These are phyloP conservation scores for Tachystola acroxantha DNA, from an alignment of 2,888 invertebrate genomes.

Conservation along the genomic window DNA sequence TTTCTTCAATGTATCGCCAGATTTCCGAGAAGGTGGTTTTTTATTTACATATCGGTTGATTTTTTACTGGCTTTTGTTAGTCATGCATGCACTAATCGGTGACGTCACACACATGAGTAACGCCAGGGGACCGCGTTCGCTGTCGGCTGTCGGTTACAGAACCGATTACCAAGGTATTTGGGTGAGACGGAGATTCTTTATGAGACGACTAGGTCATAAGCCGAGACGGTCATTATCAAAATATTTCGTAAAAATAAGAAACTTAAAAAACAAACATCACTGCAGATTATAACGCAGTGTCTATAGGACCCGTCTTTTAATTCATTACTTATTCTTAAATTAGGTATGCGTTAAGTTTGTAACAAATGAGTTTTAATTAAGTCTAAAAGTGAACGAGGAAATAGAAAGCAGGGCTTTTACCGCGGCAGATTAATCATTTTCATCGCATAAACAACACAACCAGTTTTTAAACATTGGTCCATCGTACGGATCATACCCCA, in stretches of 20 bases:
- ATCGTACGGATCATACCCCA: no score
- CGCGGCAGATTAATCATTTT: conserved; percentile 19
- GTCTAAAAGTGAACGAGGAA: conserved; percentile 18
- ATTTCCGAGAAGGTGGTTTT: conserved; percentile 22
- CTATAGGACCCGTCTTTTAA: conserved; percentile 6
- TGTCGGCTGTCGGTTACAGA: conserved; percentile 40
- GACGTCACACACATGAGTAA: conserved; percentile 70
- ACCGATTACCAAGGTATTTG: conserved; percentile 48
- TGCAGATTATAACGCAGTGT: conserved; percentile 4
- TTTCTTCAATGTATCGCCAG: conserved; percentile 28
- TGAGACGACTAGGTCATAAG: conserved; percentile 19
- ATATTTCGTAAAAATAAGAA: conserved; percentile 8
- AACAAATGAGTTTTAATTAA: conserved; percentile 20
- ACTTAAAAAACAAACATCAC: neutral
- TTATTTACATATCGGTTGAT: conserved; percentile 29
- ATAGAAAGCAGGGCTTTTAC: conserved; percentile 15
- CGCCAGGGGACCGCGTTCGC: conserved; percentile 37
- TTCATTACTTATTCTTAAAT: no score
- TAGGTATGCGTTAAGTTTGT: conserved; percentile 12
- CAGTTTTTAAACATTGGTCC: conserved; percentile 13
- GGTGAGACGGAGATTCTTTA: conserved; percentile 43
- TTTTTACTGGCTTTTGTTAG: conserved; percentile 54
- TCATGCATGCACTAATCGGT: conserved; percentile 59
- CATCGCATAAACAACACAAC: conserved; percentile 13
- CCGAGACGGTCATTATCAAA: conserved; percentile 14